Percentiles rank a stretch among this genome's conserved stretches.
These are phyloP conservation scores for Coenonympha arcania DNA, from an alignment of 2,888 invertebrate genomes.

Conservation along the genomic window DNA sequence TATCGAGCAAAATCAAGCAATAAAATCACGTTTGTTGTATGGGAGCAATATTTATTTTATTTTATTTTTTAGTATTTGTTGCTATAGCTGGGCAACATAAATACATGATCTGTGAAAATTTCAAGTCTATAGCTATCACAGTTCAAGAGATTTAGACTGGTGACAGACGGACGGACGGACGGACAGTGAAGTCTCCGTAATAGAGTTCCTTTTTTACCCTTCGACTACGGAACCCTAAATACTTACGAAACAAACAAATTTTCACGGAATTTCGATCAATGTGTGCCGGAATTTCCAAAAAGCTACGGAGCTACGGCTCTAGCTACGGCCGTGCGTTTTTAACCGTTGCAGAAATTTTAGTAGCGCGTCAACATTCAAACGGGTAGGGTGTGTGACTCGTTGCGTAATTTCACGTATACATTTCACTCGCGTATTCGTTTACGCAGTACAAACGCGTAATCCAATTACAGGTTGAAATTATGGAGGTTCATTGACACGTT, in stretches of 20 bases:
- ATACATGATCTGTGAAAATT: too few species aligned
- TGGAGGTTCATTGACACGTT: conserved; percentile 42
- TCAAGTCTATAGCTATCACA: too few species aligned
- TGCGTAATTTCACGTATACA: conserved; percentile 12
- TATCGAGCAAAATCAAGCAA: too few species aligned
- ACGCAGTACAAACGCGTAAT: conserved; percentile 53
- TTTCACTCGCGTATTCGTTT: conserved; percentile 47
- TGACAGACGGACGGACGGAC: too few species aligned
- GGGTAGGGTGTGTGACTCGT: conserved; percentile 34
- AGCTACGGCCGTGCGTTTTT: conserved; percentile 26
- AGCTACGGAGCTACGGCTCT: conserved; percentile 43
- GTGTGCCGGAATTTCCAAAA: conserved; percentile 45
- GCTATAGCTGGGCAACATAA: too few species aligned
- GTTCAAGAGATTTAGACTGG: too few species aligned
- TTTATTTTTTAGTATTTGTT: too few species aligned
- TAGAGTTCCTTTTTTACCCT: too few species aligned
- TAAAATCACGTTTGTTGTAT: too few species aligned
- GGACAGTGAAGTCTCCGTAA: too few species aligned
- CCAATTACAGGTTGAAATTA: conserved; percentile 47
- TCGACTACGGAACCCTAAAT: too few species aligned
- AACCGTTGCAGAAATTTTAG: conserved; percentile 37
- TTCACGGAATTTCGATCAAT: conserved; percentile 49
- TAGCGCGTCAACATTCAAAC: conserved; percentile 43
- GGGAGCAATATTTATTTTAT: too few species aligned
- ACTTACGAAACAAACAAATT: conserved; percentile 17